Conservation (phyloP, 2,888 invertebrate genomes). For the Parnassius apollo region DNA sequence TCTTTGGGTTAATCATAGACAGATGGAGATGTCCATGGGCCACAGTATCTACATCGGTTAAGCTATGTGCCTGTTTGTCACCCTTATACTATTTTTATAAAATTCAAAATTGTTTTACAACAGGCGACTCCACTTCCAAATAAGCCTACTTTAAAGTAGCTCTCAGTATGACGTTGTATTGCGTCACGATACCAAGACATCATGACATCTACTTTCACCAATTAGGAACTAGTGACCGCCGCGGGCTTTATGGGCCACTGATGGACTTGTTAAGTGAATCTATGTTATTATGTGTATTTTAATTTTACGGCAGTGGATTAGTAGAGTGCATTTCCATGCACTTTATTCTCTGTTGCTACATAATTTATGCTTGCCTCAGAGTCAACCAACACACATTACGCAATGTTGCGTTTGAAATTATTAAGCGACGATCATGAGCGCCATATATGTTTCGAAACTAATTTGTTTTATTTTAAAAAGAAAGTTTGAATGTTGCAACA, state of each 20-base stretch:
- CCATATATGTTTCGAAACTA: constrained; percentile 16
- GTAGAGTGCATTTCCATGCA: constrained; percentile 21
- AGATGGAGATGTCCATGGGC: too few relatives aligned
- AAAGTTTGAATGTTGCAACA: too few relatives aligned
- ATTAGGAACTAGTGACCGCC: constrained; percentile 14
- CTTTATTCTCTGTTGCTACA: constrained; percentile 8
- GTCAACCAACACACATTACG: constrained; percentile 3
- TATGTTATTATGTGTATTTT: constrained; percentile 33
- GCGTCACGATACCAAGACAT: constrained; percentile 28
- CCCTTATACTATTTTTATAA: too few relatives aligned
- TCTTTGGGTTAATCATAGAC: too few relatives aligned
- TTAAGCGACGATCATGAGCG: background rate
- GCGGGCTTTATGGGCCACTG: constrained; percentile 31
- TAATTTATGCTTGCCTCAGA: constrained; percentile 17
- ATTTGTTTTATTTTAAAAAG: too few relatives aligned
- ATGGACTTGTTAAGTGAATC: constrained; percentile 50
- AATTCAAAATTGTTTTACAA: too few relatives aligned
- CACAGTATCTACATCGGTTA: too few relatives aligned
- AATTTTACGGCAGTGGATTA: constrained; percentile 34
- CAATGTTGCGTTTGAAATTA: constrained; percentile 3
- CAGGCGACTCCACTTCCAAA: background rate
- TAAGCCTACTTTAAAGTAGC: constrained; percentile 15
- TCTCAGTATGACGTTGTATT: constrained; percentile 27
- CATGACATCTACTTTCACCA: constrained; percentile 34
- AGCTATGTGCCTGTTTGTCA: too few relatives aligned